Evolutionary conservation across 2,888 invertebrate genomes (phyloP).

Genomic region (Mimumesa dahlbomi): DNA sequence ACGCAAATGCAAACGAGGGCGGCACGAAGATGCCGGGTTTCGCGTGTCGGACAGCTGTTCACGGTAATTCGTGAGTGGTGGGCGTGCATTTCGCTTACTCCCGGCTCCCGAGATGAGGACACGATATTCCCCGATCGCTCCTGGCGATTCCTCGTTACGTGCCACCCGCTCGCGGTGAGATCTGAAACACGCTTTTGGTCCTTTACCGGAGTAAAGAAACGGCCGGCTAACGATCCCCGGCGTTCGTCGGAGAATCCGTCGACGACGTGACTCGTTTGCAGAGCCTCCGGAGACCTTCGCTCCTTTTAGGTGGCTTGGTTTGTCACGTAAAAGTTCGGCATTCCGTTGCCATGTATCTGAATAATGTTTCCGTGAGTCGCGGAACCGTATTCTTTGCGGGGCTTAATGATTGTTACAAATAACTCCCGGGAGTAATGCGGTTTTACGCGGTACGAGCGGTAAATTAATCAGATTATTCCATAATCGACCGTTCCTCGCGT

Average conservation of each 20-base stretch:
- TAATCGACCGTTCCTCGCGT: too few species aligned
- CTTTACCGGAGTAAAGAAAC: constrained; percentile 37
- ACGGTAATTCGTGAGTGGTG: constrained; percentile 42
- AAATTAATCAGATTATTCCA: too few species aligned
- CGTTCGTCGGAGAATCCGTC: constrained; percentile 30
- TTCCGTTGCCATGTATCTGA: constrained; percentile 37
- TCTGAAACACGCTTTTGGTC: constrained; percentile 48
- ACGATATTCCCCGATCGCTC: constrained; percentile 36
- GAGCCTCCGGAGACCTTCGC: constrained; percentile 14
- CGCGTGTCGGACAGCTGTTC: constrained; percentile 38
- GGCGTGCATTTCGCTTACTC: constrained; percentile 41
- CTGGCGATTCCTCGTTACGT: constrained; percentile 55
- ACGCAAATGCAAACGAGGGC: too few species aligned
- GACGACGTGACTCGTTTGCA: constrained; percentile 49
- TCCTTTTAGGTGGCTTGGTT: constrained; percentile 10
- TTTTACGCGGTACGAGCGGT: neutral
- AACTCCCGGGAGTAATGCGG: too few species aligned
- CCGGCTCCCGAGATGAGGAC: constrained; percentile 19
- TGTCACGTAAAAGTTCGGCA: constrained; percentile 25
- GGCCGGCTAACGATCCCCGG: constrained; percentile 49
- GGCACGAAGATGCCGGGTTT: constrained; percentile 36
- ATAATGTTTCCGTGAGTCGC: too few species aligned
- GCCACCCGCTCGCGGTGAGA: constrained; percentile 46
- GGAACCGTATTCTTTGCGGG: too few species aligned
- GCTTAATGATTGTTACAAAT: too few species aligned